A percentile compares a stretch with the other conserved stretches of the same genome.
phyloP scores from a whole-genome alignment of 2,113 vertebrate species.

The Phyllopteryx taeniolatus region DNA sequence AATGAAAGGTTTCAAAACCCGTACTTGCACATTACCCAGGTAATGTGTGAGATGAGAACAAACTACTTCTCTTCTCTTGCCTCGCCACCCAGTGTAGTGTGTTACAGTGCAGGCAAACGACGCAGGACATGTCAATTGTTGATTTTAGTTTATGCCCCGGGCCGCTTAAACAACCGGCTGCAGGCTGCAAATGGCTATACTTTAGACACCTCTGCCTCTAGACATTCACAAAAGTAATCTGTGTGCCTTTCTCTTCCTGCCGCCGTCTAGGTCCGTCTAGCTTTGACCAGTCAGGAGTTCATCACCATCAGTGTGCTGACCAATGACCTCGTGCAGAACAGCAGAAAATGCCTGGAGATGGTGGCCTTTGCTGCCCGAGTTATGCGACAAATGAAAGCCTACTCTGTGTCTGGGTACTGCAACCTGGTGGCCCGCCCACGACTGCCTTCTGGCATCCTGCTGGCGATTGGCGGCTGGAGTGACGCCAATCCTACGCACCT shows the following conservation, averaged over 20 bases:
- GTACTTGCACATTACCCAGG: no score
- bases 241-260: background rate
- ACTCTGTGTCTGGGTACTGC: fast-evolving
- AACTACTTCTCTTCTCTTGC: no score
- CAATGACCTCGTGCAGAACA: conserved; percentile 20
- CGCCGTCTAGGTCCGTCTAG: conserved; percentile 30
- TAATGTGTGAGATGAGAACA: no score
- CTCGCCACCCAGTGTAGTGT: no score
- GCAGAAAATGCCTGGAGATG: background rate
- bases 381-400: fast-evolving
- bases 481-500: fast-evolving
- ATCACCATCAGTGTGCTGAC: background rate
- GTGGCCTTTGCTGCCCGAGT: fast-evolving
- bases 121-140: no score
- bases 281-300: background rate
- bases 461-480: conserved; percentile 44
- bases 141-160: no score
- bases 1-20: no score
- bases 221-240: no score
- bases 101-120: no score
- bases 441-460: conserved; percentile 29
- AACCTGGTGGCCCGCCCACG: conserved; percentile 15
- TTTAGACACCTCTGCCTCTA: background rate
- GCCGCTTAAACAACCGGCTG: no score
- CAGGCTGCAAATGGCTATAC: no score